Percentiles rank a stretch among this genome's conserved stretches.
These are phyloP conservation scores for Uria lomvia DNA, from an alignment of 2,113 vertebrate species.

Conservation along the genomic window DNA sequence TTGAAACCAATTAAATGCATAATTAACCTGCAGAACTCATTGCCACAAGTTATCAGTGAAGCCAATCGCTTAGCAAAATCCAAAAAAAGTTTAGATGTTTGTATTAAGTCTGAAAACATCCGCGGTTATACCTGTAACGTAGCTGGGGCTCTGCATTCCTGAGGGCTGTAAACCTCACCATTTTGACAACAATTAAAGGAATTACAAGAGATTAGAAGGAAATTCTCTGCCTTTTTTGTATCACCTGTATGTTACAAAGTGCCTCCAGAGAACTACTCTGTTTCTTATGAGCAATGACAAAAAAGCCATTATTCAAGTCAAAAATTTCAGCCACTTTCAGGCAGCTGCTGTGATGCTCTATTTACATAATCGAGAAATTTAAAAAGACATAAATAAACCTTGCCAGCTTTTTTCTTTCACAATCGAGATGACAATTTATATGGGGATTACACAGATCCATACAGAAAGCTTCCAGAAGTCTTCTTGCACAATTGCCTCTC, in stretches of 20 bases:
- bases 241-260: background rate
- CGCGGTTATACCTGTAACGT: background rate
- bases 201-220: background rate
- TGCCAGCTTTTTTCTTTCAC: no score
- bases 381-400: background rate
- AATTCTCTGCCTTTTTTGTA: background rate
- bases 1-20: constrained; percentile 68
- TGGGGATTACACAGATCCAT: background rate
- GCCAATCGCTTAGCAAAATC: background rate
- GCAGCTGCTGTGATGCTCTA: background rate
- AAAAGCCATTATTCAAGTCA: background rate
- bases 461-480: background rate
- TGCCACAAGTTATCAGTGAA: constrained; percentile 36
- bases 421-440: background rate
- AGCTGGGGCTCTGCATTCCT: background rate
- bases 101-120: background rate
- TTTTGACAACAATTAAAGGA: background rate
- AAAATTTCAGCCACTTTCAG: background rate
- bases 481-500: background rate
- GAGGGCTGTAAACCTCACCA: background rate
- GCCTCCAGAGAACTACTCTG: background rate
- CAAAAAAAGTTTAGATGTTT: background rate
- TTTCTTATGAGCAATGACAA: background rate
- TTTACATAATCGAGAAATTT: background rate
- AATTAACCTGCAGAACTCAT: constrained; percentile 66